phyloP scores from a whole-genome alignment of 2,888 invertebrate species.

The Ectemnius cavifrons region DNA sequence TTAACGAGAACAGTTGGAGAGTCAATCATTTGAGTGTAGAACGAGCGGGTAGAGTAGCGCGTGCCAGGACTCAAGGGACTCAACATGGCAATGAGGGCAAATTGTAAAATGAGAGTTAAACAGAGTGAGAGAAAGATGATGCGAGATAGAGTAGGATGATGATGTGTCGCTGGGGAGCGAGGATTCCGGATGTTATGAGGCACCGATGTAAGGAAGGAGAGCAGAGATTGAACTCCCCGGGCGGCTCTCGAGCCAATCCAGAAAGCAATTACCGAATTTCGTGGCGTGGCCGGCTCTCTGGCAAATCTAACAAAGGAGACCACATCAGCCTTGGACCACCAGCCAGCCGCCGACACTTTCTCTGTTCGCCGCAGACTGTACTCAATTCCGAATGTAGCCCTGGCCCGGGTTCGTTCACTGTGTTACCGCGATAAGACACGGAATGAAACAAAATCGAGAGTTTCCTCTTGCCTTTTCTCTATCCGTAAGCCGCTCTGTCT shows the following conservation, averaged over 20 bases:
- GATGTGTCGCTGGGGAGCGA: not conserved
- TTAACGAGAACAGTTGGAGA: not conserved
- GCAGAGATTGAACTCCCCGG: conserved; percentile 57
- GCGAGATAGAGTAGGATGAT: not conserved
- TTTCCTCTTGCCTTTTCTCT: conserved; percentile 13
- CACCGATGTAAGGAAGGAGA: conserved; percentile 47
- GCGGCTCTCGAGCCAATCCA: conserved; percentile 64
- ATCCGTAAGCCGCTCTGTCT: conserved; percentile 18
- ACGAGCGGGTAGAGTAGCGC: too few relatives aligned
- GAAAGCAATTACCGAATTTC: conserved; percentile 73
- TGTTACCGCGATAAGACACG: conserved; percentile 50
- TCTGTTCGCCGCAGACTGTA: not conserved
- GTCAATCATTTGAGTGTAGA: too few relatives aligned
- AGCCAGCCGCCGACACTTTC: too few relatives aligned
- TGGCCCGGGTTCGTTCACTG: conserved; percentile 33
- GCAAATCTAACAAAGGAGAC: conserved; percentile 58
- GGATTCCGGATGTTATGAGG: conserved; percentile 38
- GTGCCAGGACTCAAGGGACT: too few relatives aligned
- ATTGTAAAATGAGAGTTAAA: too few relatives aligned
- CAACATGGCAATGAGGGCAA: not conserved
- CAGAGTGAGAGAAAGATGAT: not conserved
- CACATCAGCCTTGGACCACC: conserved; percentile 36
- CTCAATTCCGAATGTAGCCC: conserved; percentile 47
- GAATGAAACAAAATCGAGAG: conserved; percentile 46
- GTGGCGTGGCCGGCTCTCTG: conserved; percentile 52